A percentile compares a stretch with the other conserved stretches of the same genome.
Evolutionary conservation across 2,888 invertebrate species (phyloP).

Genomic region (Trissolcus brochymenae): DNA sequence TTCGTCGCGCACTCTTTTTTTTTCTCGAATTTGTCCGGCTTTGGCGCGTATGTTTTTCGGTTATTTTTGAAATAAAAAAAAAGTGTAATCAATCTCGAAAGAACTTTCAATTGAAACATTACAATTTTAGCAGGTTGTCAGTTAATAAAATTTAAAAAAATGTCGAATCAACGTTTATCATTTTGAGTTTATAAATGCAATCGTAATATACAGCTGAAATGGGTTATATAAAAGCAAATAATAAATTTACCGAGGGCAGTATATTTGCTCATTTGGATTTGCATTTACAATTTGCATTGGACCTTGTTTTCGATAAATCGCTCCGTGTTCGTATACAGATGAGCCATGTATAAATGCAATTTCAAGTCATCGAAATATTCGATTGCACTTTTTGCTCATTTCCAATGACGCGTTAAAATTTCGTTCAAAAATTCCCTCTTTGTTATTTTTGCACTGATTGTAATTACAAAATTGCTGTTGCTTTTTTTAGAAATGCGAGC

Average conservation of each 20-base stretch:
- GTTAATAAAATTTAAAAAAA: no score
- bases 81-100: no score
- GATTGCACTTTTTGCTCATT: constrained; percentile 10
- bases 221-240: constrained; percentile 6
- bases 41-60: background rate
- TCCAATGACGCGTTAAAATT: background rate
- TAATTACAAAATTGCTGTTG: no score
- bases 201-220: no score
- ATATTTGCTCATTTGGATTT: constrained; percentile 24
- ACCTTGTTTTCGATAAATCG: constrained; percentile 22
- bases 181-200: no score
- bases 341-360: constrained; percentile 5
- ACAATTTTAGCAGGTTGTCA: no score
- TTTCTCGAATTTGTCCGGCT: constrained; percentile 4
- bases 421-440: background rate
- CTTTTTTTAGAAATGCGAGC: no score
- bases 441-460: no score
- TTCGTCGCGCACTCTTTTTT: background rate
- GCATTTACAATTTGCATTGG: constrained; percentile 27
- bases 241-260: constrained; percentile 19
- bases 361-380: constrained; percentile 20
- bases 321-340: background rate
- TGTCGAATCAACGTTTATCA: no score
- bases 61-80: background rate
- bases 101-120: no score